Base-by-base conservation (phyloP, 2,888 invertebrate species). In the Teleiodes luculella region DNA sequence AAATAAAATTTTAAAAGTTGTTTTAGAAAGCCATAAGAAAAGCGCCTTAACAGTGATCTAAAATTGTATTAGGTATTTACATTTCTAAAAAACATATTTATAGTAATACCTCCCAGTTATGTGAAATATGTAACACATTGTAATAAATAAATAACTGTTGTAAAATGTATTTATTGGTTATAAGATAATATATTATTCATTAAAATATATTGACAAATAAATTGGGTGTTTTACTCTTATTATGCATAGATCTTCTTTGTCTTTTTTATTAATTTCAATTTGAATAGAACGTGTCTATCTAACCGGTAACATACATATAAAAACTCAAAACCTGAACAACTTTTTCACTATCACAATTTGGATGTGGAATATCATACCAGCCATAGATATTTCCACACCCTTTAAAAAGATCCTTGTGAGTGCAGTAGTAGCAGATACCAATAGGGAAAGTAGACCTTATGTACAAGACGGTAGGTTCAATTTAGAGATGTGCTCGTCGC, bases 81-180 rank as follows among this genome's bases (percentile, higher is more conserved):
- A 55, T 53, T 56, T 5, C 24, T 24, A 24, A 24, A 24, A 55
- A 33, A 45, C 50, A 31, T 30, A n/a, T 31, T 13, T 18, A 55
- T 59, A 58, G 55, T 53, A 57, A 62, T 66, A 64, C 18, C 14
- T 13, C 72, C 70, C 72, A 76, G 70, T 75, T 68, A 71, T 66
- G 64, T 68, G 63, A 66, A 72, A 66, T 66, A 71, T 69, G 62
- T 76, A 79, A 80, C 73, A 70, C 78, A 73, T 70, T 78, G 67
- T 76, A 78, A 75, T 75, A 76, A 78, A 75, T 75, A 76, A 80
- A 82, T 83, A 83, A 80, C 78, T 86, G 84, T 86, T 87, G 84
- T 84, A 82, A 81, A 85, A 85, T 88, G 85, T 90, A 89, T 90
- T 90, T 90, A 89, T 89, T 89, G 85, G 76, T 78, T 85, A 79